Percentiles rank a stretch among this genome's conserved stretches.
These are phyloP conservation scores for Tapera naevia DNA, from an alignment of 2,797 vertebrate species.

Conservation along the genomic window DNA sequence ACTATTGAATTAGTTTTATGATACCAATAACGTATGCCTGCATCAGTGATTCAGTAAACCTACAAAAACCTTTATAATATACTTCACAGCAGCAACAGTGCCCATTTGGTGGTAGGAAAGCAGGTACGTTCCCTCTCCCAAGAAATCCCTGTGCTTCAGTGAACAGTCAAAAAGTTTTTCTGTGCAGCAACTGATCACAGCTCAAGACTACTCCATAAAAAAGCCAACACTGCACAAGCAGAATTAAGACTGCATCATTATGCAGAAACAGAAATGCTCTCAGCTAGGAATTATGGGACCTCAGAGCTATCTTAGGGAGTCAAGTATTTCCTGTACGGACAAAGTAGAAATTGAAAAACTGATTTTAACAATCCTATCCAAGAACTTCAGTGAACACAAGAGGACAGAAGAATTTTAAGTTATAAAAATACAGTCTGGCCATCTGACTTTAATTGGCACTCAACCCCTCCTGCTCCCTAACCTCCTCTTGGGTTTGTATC, in stretches of 20 bases:
- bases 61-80: background rate
- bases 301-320: background rate
- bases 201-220: background rate
- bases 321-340: background rate
- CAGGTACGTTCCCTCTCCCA: background rate
- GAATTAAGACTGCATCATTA: background rate
- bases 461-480: background rate
- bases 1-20: background rate
- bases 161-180: background rate
- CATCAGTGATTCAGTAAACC: background rate
- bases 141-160: background rate
- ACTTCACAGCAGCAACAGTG: background rate
- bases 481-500: background rate
- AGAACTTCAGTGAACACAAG: background rate
- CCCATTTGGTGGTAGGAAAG: background rate
- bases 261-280: background rate
- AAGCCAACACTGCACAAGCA: background rate
- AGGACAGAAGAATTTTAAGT: background rate
- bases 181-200: background rate
- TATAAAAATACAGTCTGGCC: background rate
- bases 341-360: background rate
- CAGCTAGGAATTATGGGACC: background rate
- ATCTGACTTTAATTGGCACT: background rate
- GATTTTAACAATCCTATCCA: background rate
- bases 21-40: background rate